Conservation (phyloP, 2,113 vertebrate genomes). For the Centrocercus urophasianus region DNA sequence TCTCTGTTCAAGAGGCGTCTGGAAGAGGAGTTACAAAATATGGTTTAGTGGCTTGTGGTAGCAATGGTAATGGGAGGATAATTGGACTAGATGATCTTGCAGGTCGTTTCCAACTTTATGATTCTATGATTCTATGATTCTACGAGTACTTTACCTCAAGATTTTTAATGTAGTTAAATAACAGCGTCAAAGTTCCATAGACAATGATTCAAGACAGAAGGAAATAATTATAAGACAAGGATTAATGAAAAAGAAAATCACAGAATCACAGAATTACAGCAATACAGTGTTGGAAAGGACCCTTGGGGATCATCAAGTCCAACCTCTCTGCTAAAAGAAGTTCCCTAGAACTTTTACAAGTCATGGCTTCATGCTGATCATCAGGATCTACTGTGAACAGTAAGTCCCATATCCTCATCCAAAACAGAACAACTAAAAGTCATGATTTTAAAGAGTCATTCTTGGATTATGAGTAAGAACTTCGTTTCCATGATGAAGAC, state of each 20-base stretch:
- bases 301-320: too few species aligned
- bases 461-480: background rate
- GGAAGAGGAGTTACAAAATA: too few species aligned
- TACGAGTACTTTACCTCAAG: background rate
- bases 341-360: background rate
- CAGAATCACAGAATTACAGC: too few species aligned
- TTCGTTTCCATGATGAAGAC: background rate
- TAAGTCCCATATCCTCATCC: background rate
- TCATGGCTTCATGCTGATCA: background rate
- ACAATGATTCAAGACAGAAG: background rate
- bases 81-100: too few species aligned
- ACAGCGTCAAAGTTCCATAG: background rate
- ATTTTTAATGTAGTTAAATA: background rate
- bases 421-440: background rate
- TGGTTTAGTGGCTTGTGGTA: too few species aligned
- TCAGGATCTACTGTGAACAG: background rate
- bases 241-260: background rate
- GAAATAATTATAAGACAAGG: background rate
- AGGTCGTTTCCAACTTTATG: too few species aligned
- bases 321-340: too few species aligned
- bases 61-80: too few species aligned
- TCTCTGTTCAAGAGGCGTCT: background rate
- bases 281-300: too few species aligned
- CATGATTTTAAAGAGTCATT: background rate
- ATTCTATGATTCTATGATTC: background rate